Evolutionary conservation across 1,140 invertebrate genomes (phyloP), one percentile per base, ranked within the genome.

Genomic region (Calosoma granatense): DNA sequence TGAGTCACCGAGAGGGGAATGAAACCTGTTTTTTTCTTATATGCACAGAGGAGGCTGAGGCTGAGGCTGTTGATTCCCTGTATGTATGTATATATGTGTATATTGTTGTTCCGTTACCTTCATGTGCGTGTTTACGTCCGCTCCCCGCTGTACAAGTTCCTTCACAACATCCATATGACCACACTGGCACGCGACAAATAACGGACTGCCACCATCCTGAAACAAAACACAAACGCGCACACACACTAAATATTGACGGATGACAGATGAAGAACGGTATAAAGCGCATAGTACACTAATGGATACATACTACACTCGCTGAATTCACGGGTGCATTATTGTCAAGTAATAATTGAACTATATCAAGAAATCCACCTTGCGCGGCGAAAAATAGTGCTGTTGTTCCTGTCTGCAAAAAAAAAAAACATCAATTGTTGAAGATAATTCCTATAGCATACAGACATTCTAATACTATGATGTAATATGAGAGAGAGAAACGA

Each of bases 101-200:
- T n/a, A n/a, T n/a, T n/a, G n/a, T n/a, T n/a, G n/a, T 55, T 55
- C 19, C 11, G 11, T 55, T 55, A 90, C 88, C 79, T 90, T 90
- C 90, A 95, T 95, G 63, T 83, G 83, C 21, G 82, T 78, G 69
- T 93, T 88, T 2, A 92, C 82, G 70, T 90, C 83, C 9, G 92
- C 90, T 12, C 90, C 90, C 63, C 81, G 76, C 43, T 79, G 76
- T 22, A 94, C 76, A 3, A 96, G 73, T 65, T 88, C 86, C 62
- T 90, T 82, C 1, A 92, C 90, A 11, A 95, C 86, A 60, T 92
- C 86, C 58, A 89, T 76, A 73, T 95, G 88, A 9, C 92, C 93
- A 65, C 88, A 91, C 71, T 96, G 92, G 65, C 90, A 90, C 15
- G 92, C 90, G 17, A 95, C 90, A 72, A 95, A 92, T 55, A 95